Evolutionary conservation across 2,113 vertebrate genomes (phyloP).

Genomic region (Callaeas wilsoni): DNA sequence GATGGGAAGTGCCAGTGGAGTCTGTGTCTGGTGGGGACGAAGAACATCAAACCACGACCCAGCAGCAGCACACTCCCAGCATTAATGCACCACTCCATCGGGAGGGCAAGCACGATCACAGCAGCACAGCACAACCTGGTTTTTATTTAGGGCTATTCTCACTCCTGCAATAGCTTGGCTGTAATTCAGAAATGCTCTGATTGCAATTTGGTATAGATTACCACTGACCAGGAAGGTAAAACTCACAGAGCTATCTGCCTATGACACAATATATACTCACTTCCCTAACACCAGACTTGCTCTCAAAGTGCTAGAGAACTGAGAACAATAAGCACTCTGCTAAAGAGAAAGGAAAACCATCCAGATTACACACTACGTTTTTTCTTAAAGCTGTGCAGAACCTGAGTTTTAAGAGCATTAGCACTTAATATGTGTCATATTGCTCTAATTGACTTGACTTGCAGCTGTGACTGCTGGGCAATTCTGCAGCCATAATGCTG

Average conservation of each 20-base stretch:
- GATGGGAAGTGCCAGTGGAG: neutral
- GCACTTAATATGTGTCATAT: neutral
- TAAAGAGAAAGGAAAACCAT: neutral
- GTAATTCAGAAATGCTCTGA: neutral
- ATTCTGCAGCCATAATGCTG: neutral
- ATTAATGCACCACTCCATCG: accelerated
- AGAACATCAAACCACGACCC: neutral
- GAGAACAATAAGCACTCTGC: neutral
- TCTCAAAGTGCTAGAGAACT: neutral
- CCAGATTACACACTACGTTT: neutral
- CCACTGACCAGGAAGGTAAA: neutral
- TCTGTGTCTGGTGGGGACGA: neutral
- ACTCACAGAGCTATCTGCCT: neutral
- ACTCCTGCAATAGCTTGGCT: neutral
- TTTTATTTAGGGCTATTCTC: neutral
- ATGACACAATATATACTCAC: neutral
- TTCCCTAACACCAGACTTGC: neutral
- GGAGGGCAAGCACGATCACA: accelerated
- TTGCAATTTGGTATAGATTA: neutral
- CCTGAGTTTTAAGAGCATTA: neutral
- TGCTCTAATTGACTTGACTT: neutral
- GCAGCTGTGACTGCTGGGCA: neutral
- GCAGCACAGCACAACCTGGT: neutral
- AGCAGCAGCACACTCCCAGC: accelerated
- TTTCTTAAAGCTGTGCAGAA: neutral